Conservation (phyloP, 2,888 invertebrate species). For the Cephonodes hylas region DNA sequence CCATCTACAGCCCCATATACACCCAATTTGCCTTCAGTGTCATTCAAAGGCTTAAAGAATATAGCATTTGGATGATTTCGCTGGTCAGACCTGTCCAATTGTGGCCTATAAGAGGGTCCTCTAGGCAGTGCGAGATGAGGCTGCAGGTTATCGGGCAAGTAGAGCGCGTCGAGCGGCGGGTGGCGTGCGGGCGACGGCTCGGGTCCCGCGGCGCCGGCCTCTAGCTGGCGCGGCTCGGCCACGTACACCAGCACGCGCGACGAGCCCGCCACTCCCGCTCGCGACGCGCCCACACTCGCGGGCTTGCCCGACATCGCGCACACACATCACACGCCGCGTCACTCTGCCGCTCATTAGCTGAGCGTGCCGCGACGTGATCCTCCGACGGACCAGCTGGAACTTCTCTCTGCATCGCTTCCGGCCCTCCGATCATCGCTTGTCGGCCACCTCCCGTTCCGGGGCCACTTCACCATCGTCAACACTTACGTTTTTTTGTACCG, state of each 20-base stretch:
- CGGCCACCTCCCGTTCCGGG: slow-evolving; percentile 49
- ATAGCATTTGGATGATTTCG: slow-evolving; percentile 46
- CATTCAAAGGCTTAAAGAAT: slow-evolving; percentile 58
- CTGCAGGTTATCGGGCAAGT: slow-evolving; percentile 53
- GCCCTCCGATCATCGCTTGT: slow-evolving; percentile 67
- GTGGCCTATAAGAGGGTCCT: slow-evolving; percentile 48
- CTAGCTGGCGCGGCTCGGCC: slow-evolving; percentile 78
- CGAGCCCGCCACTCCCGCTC: slow-evolving; percentile 74
- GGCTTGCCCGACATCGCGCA: slow-evolving; percentile 89
- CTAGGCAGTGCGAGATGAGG: slow-evolving; percentile 50
- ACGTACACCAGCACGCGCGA: slow-evolving; percentile 80
- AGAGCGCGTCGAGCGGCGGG: slow-evolving; percentile 45
- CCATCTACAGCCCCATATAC: slow-evolving; percentile 50
- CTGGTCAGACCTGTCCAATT: slow-evolving; percentile 48
- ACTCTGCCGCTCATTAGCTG: slow-evolving; percentile 71
- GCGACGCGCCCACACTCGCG: slow-evolving; percentile 84
- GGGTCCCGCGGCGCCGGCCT: slow-evolving; percentile 69
- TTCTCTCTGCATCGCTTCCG: slow-evolving; percentile 68
- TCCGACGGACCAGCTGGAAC: slow-evolving; percentile 46
- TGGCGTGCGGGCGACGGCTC: slow-evolving; percentile 50
- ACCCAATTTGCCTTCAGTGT: slow-evolving; percentile 53
- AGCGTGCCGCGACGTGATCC: slow-evolving; percentile 59
- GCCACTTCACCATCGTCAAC: slow-evolving; percentile 68
- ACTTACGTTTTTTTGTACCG: slow-evolving; percentile 49
- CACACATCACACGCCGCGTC: slow-evolving; percentile 85